phyloP scores from a whole-genome alignment of 2,797 vertebrate species.

The Rhodeus uyekii region DNA sequence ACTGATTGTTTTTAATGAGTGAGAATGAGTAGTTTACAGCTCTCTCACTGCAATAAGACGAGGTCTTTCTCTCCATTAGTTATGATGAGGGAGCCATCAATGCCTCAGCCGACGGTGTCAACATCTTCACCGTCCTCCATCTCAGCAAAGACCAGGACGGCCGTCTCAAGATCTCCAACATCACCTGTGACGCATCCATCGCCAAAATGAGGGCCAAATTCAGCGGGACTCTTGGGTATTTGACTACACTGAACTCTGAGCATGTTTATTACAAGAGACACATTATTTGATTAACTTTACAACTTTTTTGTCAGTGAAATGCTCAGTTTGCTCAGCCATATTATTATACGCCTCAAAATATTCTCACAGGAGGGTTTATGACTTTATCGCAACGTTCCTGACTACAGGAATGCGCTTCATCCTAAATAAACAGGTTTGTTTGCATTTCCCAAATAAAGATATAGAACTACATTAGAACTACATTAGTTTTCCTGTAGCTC shows the following conservation, averaged over 20 bases:
- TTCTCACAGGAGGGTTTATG: conserved; percentile 84
- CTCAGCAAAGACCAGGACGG: conserved; percentile 80
- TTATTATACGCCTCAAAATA: neutral
- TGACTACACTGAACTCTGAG: neutral
- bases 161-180: conserved; percentile 87
- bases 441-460: neutral
- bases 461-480: neutral
- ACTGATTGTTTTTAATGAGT: neutral
- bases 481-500: too few species aligned
- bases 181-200: conserved; percentile 86
- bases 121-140: conserved; percentile 83
- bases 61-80: conserved; percentile 66
- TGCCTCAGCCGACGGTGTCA: conserved; percentile 87
- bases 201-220: conserved; percentile 84
- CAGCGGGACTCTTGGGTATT: conserved; percentile 86
- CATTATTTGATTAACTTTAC: neutral
- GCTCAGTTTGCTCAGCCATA: neutral
- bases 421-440: conserved; percentile 85
- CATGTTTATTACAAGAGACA: neutral
- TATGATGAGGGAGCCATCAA: conserved; percentile 89
- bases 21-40: neutral
- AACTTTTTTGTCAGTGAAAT: neutral
- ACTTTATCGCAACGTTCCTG: conserved; percentile 82
- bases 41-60: neutral
- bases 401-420: conserved; percentile 88